Conservation (phyloP, 1,140 invertebrate species). For the Drosophila tsacasi region DNA sequence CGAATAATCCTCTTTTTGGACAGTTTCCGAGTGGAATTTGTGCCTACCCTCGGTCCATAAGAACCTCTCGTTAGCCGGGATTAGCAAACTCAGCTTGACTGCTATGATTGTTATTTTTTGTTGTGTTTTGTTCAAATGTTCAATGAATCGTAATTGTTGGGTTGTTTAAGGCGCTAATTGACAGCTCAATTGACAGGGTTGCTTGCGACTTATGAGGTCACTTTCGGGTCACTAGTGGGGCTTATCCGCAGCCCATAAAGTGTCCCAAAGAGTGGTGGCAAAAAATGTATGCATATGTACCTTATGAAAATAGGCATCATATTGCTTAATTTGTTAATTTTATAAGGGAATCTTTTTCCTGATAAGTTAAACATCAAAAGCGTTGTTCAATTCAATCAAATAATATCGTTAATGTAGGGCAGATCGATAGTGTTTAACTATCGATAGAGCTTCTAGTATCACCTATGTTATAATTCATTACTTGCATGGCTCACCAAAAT, state of each 20-base stretch:
- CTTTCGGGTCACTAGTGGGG: constrained; percentile 43
- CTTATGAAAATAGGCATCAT: neutral
- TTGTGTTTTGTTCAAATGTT: constrained; percentile 11
- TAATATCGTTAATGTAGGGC: too few species aligned
- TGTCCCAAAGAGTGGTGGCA: neutral
- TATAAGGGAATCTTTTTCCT: too few species aligned
- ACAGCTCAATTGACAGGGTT: constrained; percentile 46
- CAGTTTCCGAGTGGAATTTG: constrained; percentile 11
- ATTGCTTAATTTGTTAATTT: neutral
- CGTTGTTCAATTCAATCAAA: too few species aligned
- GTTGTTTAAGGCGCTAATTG: constrained; percentile 46
- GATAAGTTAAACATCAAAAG: too few species aligned
- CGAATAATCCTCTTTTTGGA: constrained; percentile 24
- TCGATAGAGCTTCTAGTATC: too few species aligned
- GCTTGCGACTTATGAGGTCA: constrained; percentile 44
- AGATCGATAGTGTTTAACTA: too few species aligned
- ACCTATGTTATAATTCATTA: too few species aligned
- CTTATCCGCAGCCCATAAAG: constrained; percentile 27
- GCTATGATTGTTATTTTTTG: constrained; percentile 34
- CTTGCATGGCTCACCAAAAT: too few species aligned
- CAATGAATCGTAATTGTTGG: constrained; percentile 48
- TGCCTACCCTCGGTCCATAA: constrained; percentile 11
- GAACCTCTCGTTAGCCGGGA: constrained; percentile 41
- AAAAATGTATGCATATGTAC: constrained; percentile 1
- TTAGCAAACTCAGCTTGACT: constrained; percentile 57